These are phyloP conservation scores for Gastracanthus pulcherrimus DNA, from an alignment of 2,888 invertebrate species.

Conservation along the genomic window DNA sequence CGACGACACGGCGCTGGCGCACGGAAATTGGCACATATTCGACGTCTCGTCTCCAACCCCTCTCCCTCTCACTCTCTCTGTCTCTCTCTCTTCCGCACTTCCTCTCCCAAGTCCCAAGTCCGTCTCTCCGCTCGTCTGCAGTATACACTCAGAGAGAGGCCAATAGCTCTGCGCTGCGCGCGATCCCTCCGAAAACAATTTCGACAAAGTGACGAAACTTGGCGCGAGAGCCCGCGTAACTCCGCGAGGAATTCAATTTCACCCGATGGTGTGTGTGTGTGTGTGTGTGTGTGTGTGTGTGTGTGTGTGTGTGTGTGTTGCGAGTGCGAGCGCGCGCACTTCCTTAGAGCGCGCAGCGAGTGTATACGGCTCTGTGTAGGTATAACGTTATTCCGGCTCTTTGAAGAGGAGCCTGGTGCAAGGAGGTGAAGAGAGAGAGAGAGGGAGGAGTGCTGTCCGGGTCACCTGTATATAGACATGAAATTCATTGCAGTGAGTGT, in stretches of 20 bases:
- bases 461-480: too few species aligned
- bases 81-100: background rate
- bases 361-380: background rate
- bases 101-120: background rate
- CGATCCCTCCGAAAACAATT: constrained; percentile 38
- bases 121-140: background rate
- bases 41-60: background rate
- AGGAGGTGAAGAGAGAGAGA: background rate
- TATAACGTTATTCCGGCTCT: constrained; percentile 26
- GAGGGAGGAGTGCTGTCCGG: background rate
- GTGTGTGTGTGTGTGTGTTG: too few species aligned
- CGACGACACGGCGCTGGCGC: background rate
- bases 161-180: background rate
- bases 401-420: constrained; percentile 10
- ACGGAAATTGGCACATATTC: constrained; percentile 20
- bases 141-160: background rate
- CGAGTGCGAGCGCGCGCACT: background rate
- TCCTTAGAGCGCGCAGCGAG: background rate
- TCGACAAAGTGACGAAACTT: constrained; percentile 49
- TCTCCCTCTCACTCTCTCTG: too few species aligned
- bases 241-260: constrained; percentile 50
- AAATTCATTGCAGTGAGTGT: background rate
- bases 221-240: constrained; percentile 21
- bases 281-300: too few species aligned
- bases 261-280: too few species aligned